Evolutionary conservation across 2,113 vertebrate species (phyloP).

Genomic region (Bolborhynchus lineola): DNA sequence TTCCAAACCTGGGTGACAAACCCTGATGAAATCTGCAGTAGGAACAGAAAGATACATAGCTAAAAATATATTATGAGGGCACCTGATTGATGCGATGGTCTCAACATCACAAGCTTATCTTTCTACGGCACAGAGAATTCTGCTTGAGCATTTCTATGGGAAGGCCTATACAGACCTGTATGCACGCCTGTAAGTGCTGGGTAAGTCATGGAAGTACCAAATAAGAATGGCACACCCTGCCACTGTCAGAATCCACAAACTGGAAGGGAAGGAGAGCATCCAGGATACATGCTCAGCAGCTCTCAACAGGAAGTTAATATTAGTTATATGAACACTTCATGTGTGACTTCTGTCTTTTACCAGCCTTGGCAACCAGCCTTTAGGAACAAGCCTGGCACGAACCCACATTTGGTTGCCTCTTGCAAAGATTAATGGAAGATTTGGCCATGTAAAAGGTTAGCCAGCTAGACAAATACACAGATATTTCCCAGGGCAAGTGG

Average conservation of each 20-base stretch:
- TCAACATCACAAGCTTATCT: not conserved
- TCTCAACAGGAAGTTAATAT: accelerated
- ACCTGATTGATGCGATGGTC: accelerated
- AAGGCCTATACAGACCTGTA: not conserved
- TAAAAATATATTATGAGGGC: accelerated
- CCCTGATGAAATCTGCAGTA: not conserved
- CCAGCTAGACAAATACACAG: accelerated
- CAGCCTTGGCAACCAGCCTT: not conserved
- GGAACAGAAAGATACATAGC: not conserved
- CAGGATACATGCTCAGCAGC: accelerated
- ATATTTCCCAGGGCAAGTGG: not conserved
- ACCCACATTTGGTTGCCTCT: not conserved
- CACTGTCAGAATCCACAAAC: accelerated
- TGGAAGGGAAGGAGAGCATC: not conserved
- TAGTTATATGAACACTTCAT: accelerated
- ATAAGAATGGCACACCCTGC: accelerated
- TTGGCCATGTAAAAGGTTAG: not conserved
- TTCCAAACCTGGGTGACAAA: not conserved
- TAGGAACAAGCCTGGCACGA: accelerated
- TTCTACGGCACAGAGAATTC: not conserved
- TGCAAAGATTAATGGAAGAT: not conserved
- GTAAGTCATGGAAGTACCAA: accelerated
- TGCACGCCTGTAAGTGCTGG: accelerated
- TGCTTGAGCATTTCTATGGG: accelerated
- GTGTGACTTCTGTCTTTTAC: not conserved